Conservation (phyloP, 1,140 invertebrate species). For the Ruditapes philippinarum region DNA sequence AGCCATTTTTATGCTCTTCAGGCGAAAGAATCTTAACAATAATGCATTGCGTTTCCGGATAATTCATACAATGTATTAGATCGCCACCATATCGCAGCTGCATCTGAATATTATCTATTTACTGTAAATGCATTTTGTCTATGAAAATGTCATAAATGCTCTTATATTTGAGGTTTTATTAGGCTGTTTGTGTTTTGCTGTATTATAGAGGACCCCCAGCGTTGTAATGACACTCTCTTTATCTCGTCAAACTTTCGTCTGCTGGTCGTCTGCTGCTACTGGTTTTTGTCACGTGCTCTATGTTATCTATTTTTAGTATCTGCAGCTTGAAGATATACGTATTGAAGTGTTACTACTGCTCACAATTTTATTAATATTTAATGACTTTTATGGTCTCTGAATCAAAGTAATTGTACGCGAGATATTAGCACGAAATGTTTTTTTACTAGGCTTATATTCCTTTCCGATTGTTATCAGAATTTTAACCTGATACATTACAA, state of each 20-base stretch:
- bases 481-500: no score
- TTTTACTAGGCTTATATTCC: no score
- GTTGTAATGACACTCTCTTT: not conserved
- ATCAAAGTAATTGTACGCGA: not conserved
- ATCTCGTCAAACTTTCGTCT: not conserved
- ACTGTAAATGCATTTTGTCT: not conserved
- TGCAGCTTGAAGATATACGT: not conserved
- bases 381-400: slow-evolving; percentile 2
- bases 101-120: not conserved
- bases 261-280: slow-evolving; percentile 6
- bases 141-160: slow-evolving; percentile 8
- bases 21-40: not conserved
- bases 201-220: not conserved
- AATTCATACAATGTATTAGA: not conserved
- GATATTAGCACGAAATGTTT: not conserved
- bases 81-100: not conserved
- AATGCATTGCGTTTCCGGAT: not conserved
- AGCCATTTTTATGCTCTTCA: not conserved
- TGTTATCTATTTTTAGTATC: not conserved
- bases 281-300: not conserved
- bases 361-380: slow-evolving; percentile 15
- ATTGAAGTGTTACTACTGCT: not conserved
- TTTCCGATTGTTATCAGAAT: no score
- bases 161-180: slow-evolving; percentile 29
- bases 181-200: not conserved